Base-by-base conservation (phyloP, 2,888 invertebrate genomes). In the Temnothorax unifasciatus region DNA sequence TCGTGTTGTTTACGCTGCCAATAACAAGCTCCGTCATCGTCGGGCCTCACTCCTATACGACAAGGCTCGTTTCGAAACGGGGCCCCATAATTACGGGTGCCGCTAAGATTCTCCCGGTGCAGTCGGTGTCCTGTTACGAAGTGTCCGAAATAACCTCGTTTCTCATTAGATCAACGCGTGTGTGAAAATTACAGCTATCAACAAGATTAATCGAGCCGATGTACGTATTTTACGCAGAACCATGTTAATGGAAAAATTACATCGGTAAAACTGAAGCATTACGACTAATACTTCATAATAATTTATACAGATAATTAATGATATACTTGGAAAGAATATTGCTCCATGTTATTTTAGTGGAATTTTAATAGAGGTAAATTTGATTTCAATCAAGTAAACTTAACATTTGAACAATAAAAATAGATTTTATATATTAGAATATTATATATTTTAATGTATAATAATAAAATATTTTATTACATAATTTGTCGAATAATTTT, bases 1-100 rank as follows among this genome's bases (percentile, higher is more conserved):
- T 66, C 86, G 86, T 83, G 90, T 91, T 90, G 90, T 87, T 90
- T 90, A 90, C 87, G 86, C 86, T 90, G 74, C 83, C 86, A 86
- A 90, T 90, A 87, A 91, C 88, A 86, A 91, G 84, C 85, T 84
- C 71, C 83, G 63, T 73, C 61, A 59, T 54, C 29, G 25, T 52
- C 41, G n/a, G 29, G 13, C 57, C 29, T n/a, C 79, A 54, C 29
- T 68, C 47, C 25, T 38, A 21, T 25, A 54, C 18, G 15, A 25
- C 18, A 61, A 47, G 86, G 69, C 75, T 84, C 87, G 77, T 76
- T 69, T 74, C 74, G 54, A 76, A 85, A 86, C 84, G 85, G 86
- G 88, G 85, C 85, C 87, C 87, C 85, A 83, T 89, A 88, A 90
- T 90, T 90, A 90, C 75, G 63, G 77, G 25, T 54, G 73, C 84